Evolutionary conservation across 35 echinoderm and acorn worm species (phyloP).

Genomic region (Lytechinus variegatus): DNA sequence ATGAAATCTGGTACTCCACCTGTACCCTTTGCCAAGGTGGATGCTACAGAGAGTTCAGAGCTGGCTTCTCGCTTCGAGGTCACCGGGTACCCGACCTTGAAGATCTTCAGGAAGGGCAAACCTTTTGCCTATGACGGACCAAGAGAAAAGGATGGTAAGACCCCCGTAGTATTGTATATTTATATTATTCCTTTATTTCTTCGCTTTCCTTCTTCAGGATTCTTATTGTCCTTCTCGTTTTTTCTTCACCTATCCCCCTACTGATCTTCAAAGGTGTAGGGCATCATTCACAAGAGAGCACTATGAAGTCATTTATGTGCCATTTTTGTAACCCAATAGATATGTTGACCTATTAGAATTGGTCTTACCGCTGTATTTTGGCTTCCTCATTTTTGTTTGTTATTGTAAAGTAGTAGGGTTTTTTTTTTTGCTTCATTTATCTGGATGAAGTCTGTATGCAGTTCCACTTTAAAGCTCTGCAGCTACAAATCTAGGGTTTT

Average conservation of each 20-base stretch:
- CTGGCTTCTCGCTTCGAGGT: conserved; percentile 73
- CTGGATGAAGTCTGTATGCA: too few relatives aligned
- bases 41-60: conserved; percentile 71
- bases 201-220: neutral
- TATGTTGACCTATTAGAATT: too few relatives aligned
- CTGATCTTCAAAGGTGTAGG: neutral
- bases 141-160: conserved; percentile 84
- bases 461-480: too few relatives aligned
- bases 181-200: neutral
- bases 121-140: conserved; percentile 87
- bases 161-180: neutral
- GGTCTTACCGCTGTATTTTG: too few relatives aligned
- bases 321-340: too few relatives aligned
- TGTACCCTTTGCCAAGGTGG: conserved; percentile 84
- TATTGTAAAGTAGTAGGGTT: too few relatives aligned
- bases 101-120: conserved; percentile 90
- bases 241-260: neutral
- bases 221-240: neutral
- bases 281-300: too few relatives aligned
- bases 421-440: too few relatives aligned
- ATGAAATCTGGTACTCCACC: conserved; percentile 84
- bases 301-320: too few relatives aligned
- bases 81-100: conserved; percentile 87
- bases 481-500: too few relatives aligned
- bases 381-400: too few relatives aligned